These are phyloP conservation scores for Caenorhabditis brenneri DNA, from an alignment of 1,140 invertebrate genomes.

Conservation along the genomic window DNA sequence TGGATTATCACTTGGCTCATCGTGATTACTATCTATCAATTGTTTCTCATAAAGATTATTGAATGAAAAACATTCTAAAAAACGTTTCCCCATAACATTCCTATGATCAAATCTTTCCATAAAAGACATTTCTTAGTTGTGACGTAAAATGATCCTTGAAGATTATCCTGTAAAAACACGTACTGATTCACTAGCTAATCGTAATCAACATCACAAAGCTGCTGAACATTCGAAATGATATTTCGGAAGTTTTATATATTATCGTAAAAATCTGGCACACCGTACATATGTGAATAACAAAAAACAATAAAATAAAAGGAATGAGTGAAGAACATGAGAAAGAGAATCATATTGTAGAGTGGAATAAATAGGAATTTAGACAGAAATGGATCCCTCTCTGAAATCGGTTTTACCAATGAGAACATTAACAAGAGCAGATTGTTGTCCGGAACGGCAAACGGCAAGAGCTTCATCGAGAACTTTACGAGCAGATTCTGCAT, in stretches of 20 bases:
- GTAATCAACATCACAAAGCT: not conserved
- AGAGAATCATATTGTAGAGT: too few species aligned
- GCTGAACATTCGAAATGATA: not conserved
- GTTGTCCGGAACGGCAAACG: not conserved
- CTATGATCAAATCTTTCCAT: not conserved
- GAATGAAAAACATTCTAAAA: too few species aligned
- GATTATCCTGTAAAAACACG: not conserved
- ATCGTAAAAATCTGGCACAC: not conserved
- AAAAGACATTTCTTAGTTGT: too few species aligned
- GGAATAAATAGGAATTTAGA: conserved; percentile 70
- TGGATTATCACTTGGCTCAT: not conserved
- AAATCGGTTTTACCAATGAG: conserved; percentile 78
- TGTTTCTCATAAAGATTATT: not conserved
- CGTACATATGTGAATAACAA: too few species aligned
- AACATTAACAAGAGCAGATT: conserved; percentile 76
- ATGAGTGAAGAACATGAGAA: not conserved
- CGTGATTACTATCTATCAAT: not conserved
- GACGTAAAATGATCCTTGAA: too few species aligned
- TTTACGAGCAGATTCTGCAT: not conserved
- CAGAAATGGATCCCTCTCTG: conserved; percentile 77
- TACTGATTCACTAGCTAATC: not conserved
- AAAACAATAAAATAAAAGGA: too few species aligned
- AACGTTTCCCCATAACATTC: too few species aligned
- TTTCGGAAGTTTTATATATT: not conserved
- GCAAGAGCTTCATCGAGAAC: conserved; percentile 30